Conservation (phyloP, 2,888 invertebrate genomes). For the Plutella xylostella region DNA sequence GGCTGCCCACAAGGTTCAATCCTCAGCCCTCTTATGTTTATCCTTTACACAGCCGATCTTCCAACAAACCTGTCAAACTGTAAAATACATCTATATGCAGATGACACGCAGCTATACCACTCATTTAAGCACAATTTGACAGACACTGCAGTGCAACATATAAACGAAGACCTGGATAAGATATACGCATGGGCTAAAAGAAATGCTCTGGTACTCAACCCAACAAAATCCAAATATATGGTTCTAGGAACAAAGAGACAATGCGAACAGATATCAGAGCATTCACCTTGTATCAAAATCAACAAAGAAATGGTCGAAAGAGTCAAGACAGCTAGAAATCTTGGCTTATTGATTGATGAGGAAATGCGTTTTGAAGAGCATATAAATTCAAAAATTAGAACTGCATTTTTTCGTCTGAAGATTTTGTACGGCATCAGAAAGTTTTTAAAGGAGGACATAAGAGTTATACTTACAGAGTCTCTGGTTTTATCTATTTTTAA, state of each 20-base stretch:
- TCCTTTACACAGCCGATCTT: conserved; percentile 13
- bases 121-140: neutral
- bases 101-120: conserved; percentile 12
- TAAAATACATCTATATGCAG: conserved; percentile 12
- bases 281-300: neutral
- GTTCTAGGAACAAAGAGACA: conserved; percentile 5
- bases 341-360: conserved; percentile 3
- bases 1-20: conserved; percentile 13
- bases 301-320: neutral
- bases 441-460: conserved; percentile 3
- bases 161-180: conserved; percentile 6
- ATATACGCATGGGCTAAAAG: conserved; percentile 7
- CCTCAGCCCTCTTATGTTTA: conserved; percentile 11
- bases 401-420: conserved; percentile 13
- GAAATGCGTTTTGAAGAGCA: conserved; percentile 8
- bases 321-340: conserved; percentile 7
- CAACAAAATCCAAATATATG: conserved; percentile 9
- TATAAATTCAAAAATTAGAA: neutral
- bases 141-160: neutral
- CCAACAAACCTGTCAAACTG: conserved; percentile 5
- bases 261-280: neutral
- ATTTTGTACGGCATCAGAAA: conserved; percentile 10
- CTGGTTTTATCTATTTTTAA: conserved; percentile 11
- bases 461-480: conserved; percentile 8
- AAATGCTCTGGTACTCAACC: conserved; percentile 8